Evolutionary conservation across 2,113 vertebrate genomes (phyloP), one percentile per base, ranked within the genome.

Genomic region (Myrmecophaga tridactyla): DNA sequence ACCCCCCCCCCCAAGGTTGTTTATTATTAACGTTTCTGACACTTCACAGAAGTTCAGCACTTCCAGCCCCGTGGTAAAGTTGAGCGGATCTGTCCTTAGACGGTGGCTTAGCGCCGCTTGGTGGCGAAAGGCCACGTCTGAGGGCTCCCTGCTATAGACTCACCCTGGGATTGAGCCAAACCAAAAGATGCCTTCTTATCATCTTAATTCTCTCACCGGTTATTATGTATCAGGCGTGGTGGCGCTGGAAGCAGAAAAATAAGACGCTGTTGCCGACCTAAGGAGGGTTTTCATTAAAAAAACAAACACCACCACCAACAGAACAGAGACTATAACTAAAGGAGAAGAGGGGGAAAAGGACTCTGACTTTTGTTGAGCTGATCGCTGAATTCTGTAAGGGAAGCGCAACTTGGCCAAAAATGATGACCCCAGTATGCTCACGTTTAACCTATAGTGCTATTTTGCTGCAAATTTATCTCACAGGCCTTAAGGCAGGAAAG

Each of bases 101-200:
- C n/a, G 95, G 92, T n/a, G 81, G 36, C 62, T 80, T 75, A 78
- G 96, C 96, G 97, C 96, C 97, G 1, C 90, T 36, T 82, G 41
- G 92, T 93, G 97, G 96, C 81, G 12, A 2, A 84, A 76, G 41
- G 78, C 4, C 9, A 62, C 9, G 31, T n/a, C 56, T 73, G 86
- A 41, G 51, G 13, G 3, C 43, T 67, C 48, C 7, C 46, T 0
- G 12, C 4, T 7, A 29, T 43, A 84, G 51, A 39, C 1, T 2
- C 20, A 4, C 56, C 60, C 58, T 2, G 36, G 39, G 62, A 34
- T 51, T 15, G 36, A 2, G 1, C 18, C n/a, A 18, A 27, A 18
- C 29, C 7, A 41, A 76, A 70, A 53, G 25, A 6, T 21, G 17
- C 27, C 27, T 86, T n/a, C 53, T 75, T 56, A 39, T 23, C 67